These are phyloP conservation scores for Drosophila fungiperda DNA, from an alignment of 2,888 invertebrate genomes.

Conservation along the genomic window DNA sequence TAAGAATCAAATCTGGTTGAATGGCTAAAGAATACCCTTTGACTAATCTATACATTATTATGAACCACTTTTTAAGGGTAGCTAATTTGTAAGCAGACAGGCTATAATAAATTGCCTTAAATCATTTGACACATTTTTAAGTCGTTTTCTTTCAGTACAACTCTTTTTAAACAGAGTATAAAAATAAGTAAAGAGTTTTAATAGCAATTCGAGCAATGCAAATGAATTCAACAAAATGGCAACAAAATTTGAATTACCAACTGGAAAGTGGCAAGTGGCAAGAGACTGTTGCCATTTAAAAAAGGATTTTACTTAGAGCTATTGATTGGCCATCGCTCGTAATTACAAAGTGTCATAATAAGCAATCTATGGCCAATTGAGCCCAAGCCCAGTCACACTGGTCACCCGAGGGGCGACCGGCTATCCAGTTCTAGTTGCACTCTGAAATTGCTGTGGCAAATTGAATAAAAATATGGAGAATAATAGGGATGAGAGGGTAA, in stretches of 20 bases:
- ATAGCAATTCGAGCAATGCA: conserved; percentile 34
- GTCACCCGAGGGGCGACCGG: conserved; percentile 26
- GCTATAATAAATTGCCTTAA: not conserved
- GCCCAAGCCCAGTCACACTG: conserved; percentile 2
- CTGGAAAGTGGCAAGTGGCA: conserved; percentile 27
- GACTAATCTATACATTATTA: not conserved
- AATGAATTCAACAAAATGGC: conserved; percentile 38
- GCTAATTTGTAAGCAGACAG: not conserved
- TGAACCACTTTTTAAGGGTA: not conserved
- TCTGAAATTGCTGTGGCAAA: conserved; percentile 68
- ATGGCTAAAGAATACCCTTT: conserved; percentile 1
- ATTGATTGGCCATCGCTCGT: conserved; percentile 68
- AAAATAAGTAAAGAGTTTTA: conserved; percentile 24
- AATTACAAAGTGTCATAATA: conserved; percentile 67
- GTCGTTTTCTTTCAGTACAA: not conserved
- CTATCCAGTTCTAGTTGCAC: conserved; percentile 19
- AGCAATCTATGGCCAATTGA: conserved; percentile 41
- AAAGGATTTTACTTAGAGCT: conserved; percentile 59
- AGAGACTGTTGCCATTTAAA: conserved; percentile 46
- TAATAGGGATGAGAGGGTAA: conserved; percentile 7
- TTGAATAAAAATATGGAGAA: conserved; percentile 75
- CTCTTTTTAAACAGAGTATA: not conserved
- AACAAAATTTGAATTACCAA: conserved; percentile 25
- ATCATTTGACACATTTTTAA: not conserved
- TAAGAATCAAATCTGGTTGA: not conserved